Percentiles rank a stretch among this genome's conserved stretches.
Evolutionary conservation across 2,797 vertebrate species (phyloP).

Genomic region (Protonibea diacanthus): DNA sequence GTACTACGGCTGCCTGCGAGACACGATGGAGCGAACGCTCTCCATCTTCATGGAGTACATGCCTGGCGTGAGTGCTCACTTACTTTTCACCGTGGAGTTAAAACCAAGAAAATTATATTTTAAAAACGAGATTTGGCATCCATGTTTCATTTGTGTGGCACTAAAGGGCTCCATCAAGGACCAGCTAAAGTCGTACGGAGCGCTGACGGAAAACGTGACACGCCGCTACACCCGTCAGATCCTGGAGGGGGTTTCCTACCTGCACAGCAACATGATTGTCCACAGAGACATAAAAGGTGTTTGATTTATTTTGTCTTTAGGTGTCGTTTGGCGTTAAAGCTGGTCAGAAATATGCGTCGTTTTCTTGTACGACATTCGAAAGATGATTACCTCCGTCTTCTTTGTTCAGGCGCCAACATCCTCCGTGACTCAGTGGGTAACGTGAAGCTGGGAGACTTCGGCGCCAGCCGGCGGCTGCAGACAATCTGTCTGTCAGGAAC

Average conservation of each 20-base stretch:
- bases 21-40: slow-evolving; percentile 93
- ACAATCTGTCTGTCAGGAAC: slow-evolving; percentile 98
- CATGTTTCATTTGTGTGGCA: fast-evolving
- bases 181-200: slow-evolving; percentile 97
- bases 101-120: background rate
- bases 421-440: slow-evolving; percentile 96
- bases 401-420: slow-evolving; percentile 93
- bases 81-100: too few relatives aligned
- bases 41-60: slow-evolving; percentile 99
- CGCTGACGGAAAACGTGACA: slow-evolving; percentile 97
- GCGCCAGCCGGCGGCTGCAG: slow-evolving; percentile 96
- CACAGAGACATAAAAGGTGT: slow-evolving; percentile 99
- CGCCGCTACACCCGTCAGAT: slow-evolving; percentile 98
- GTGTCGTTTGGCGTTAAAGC: background rate
- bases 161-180: slow-evolving; percentile 97
- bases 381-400: background rate
- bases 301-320: background rate
- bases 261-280: slow-evolving; percentile 99
- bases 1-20: slow-evolving; percentile 97
- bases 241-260: slow-evolving; percentile 97
- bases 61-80: slow-evolving; percentile 91
- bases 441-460: slow-evolving; percentile 98
- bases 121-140: background rate
- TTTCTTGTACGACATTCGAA: background rate
- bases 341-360: background rate